These are phyloP conservation scores for Zosterops hypoxanthus DNA, from an alignment of 2,113 vertebrate species.

Conservation along the genomic window DNA sequence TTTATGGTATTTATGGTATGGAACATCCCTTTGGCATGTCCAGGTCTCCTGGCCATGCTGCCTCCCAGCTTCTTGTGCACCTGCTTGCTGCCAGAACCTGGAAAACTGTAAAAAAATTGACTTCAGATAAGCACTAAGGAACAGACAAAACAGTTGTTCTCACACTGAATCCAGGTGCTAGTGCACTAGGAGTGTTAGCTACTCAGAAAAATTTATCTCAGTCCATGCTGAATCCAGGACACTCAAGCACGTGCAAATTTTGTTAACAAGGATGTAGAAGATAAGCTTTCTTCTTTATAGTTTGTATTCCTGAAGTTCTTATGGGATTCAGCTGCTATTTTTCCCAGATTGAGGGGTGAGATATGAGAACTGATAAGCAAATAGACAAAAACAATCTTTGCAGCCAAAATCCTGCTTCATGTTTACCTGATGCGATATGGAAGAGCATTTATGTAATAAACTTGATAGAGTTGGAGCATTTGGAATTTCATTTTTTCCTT, in stretches of 20 bases:
- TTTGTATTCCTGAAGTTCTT: neutral
- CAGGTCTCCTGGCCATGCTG: neutral
- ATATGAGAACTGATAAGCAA: neutral
- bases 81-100: neutral
- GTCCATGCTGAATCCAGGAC: neutral
- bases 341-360: neutral
- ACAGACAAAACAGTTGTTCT: neutral
- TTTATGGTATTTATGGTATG: neutral
- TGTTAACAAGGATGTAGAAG: neutral
- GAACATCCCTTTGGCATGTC: neutral
- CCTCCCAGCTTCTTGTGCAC: neutral
- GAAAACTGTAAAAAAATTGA: neutral
- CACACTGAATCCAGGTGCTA: neutral
- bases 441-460: neutral
- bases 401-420: neutral
- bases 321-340: neutral
- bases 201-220: neutral
- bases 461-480: neutral
- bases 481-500: neutral
- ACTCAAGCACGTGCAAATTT: accelerated
- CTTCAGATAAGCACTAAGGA: accelerated
- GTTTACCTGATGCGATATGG: neutral
- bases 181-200: neutral
- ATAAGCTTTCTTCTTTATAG: neutral
- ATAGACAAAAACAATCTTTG: neutral